Evolutionary conservation across 2,888 invertebrate species (phyloP).

Genomic region (Calameuta pallipes): DNA sequence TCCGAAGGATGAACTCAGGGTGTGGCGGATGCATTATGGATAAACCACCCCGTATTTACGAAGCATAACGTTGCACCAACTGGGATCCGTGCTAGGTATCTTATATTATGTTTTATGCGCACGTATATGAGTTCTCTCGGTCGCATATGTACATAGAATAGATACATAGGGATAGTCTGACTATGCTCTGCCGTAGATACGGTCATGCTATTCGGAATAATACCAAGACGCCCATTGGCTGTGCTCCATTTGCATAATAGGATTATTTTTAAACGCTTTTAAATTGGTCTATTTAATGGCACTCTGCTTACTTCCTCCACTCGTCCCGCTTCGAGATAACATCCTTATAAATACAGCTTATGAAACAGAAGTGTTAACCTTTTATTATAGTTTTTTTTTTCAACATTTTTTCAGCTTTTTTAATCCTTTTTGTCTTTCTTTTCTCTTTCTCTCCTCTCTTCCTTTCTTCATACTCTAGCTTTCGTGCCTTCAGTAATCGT

Average conservation of each 20-base stretch:
- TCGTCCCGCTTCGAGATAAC: conserved; percentile 2
- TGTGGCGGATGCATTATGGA: conserved; percentile 45
- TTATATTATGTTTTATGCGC: conserved; percentile 40
- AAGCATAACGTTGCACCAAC: conserved; percentile 29
- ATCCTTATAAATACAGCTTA: conserved; percentile 8
- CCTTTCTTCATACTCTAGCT: neutral
- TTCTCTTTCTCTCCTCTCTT: neutral
- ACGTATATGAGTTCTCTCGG: neutral
- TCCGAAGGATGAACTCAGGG: conserved; percentile 31
- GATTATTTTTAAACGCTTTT: conserved; percentile 27
- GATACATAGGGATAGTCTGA: neutral
- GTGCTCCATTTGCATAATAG: conserved; percentile 18
- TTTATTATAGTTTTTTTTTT: neutral
- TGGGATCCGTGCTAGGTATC: conserved; percentile 34
- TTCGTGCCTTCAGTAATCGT: neutral
- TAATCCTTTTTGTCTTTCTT: neutral
- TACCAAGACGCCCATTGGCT: neutral
- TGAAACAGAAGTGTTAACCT: neutral
- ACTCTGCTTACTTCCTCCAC: neutral
- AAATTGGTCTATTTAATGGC: conserved; percentile 21
- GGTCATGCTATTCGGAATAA: neutral
- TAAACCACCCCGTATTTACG: conserved; percentile 35
- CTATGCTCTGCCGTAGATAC: neutral
- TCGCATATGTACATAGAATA: neutral
- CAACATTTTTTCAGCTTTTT: neutral